phyloP scores from a whole-genome alignment of 1,140 invertebrate species.

The Ceratoteleas bidentatus region DNA sequence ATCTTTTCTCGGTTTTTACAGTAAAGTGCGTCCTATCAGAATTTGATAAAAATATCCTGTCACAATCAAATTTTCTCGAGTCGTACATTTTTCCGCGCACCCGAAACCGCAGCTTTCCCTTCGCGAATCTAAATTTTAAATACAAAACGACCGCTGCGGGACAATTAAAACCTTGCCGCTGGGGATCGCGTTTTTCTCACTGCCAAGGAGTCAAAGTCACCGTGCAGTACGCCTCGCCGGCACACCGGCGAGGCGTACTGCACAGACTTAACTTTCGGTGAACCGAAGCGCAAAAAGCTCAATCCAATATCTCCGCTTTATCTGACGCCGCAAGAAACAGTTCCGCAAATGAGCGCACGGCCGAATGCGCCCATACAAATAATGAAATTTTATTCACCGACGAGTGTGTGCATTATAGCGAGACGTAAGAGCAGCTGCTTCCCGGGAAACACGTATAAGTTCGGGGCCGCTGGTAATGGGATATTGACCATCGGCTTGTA shows the following conservation, averaged over 20 bases:
- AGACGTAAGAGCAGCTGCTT: conserved; percentile 42
- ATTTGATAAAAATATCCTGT: no score
- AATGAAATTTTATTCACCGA: conserved; percentile 64
- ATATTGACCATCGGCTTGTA: conserved; percentile 53
- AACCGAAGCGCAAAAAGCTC: conserved; percentile 46
- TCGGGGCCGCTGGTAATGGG: conserved; percentile 41
- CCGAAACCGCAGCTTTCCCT: no score
- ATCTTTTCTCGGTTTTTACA: no score
- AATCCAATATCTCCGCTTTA: conserved; percentile 40
- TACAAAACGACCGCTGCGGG: neutral
- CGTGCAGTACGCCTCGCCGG: conserved; percentile 1
- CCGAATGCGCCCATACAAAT: conserved; percentile 49
- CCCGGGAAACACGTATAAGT: conserved; percentile 35
- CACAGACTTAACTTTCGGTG: conserved; percentile 38
- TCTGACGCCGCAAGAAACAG: conserved; percentile 44
- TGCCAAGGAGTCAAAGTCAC: conserved; percentile 29
- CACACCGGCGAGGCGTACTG: no score
- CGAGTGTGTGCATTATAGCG: conserved; percentile 45
- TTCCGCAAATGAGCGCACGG: conserved; percentile 46
- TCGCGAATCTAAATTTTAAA: no score
- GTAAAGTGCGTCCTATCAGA: no score
- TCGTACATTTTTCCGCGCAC: no score
- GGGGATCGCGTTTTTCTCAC: conserved; percentile 5
- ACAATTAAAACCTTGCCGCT: conserved; percentile 23
- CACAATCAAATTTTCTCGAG: no score